Evolutionary conservation across 1,140 invertebrate species (phyloP).

Genomic region (Megathymus violae): DNA sequence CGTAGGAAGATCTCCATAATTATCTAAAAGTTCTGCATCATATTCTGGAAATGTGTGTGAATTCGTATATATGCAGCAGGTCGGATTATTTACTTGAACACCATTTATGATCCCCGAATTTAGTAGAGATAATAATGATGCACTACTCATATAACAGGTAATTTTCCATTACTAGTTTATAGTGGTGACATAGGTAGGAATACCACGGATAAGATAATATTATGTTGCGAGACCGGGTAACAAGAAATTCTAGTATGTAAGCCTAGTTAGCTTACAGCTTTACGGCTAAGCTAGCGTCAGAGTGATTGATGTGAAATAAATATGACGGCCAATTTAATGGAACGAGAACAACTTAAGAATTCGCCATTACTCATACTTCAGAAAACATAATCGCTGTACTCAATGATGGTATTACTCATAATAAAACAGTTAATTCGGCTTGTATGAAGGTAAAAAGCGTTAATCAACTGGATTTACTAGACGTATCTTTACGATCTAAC

Average conservation of each 20-base stretch:
- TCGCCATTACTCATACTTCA: constrained; percentile 9
- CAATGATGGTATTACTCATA: constrained; percentile 1
- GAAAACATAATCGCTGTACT: constrained; percentile 10
- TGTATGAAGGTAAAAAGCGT: background rate
- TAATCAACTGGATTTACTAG: constrained; percentile 11
- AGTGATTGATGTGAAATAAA: constrained; percentile 27
- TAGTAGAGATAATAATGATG: no score
- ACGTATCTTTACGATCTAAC: background rate
- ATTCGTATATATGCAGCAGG: no score
- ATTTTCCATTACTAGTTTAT: no score
- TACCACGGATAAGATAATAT: no score
- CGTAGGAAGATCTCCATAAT: no score
- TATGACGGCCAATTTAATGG: constrained; percentile 10
- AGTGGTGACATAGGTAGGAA: no score
- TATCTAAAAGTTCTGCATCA: no score
- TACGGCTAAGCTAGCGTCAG: background rate
- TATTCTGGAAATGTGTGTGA: no score
- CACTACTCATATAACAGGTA: no score
- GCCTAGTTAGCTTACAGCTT: background rate
- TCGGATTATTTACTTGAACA: no score
- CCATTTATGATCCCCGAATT: no score
- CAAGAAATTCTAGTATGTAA: background rate
- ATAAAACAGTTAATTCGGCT: constrained; percentile 21
- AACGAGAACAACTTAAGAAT: constrained; percentile 13
- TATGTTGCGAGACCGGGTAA: no score